Percentiles rank a stretch among this genome's conserved stretches.
These are phyloP conservation scores for Eupithecia subumbrata DNA, from an alignment of 2,888 invertebrate species.

Conservation along the genomic window DNA sequence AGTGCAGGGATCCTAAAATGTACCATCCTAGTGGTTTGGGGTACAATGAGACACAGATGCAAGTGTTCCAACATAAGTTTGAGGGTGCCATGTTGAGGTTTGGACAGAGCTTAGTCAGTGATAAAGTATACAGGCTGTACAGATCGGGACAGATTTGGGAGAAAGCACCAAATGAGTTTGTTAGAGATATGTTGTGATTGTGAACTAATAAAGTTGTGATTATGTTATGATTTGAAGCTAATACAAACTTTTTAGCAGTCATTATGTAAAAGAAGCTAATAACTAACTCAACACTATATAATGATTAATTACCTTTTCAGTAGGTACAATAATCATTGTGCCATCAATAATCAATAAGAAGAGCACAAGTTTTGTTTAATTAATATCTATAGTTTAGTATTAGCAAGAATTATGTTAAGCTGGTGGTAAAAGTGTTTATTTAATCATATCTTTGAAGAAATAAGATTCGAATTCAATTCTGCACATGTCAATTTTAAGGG, in stretches of 20 bases:
- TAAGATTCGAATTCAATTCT: neutral
- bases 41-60: constrained; percentile 77
- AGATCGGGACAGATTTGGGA: constrained; percentile 80
- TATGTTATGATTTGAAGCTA: neutral
- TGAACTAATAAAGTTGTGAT: constrained; percentile 24
- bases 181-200: constrained; percentile 60
- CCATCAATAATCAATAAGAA: neutral
- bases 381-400: neutral
- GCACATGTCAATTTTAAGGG: neutral
- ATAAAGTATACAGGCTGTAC: constrained; percentile 77
- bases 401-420: neutral
- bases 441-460: neutral
- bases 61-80: constrained; percentile 77
- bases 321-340: neutral
- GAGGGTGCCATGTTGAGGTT: constrained; percentile 82
- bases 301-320: neutral
- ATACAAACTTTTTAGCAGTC: neutral
- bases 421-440: neutral
- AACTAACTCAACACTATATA: neutral
- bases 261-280: neutral
- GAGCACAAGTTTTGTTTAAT: neutral
- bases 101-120: constrained; percentile 73
- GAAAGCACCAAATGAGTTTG: constrained; percentile 64
- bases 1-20: constrained; percentile 73
- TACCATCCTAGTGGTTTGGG: constrained; percentile 63